Percentiles rank a stretch among this genome's conserved stretches.
Conservation (phyloP, 1,140 invertebrate genomes). For the Drosophila athabasca region DNA sequence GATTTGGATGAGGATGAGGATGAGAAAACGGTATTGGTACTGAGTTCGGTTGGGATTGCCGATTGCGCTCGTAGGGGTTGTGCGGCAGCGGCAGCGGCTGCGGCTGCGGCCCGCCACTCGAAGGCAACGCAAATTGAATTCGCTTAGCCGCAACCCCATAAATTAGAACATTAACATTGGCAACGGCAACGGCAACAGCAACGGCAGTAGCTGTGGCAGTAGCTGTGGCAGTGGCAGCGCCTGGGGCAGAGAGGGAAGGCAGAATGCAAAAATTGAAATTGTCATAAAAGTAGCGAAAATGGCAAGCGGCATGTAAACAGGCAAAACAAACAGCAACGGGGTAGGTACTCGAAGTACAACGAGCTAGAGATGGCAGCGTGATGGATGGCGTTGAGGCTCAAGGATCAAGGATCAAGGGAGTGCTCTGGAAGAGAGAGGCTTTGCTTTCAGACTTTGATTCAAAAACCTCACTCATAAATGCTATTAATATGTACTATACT, state of each 20-base stretch:
- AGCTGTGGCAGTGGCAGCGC: not conserved
- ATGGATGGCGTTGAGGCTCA: not conserved
- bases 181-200: constrained; percentile 6
- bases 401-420: too few species aligned
- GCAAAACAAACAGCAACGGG: constrained; percentile 68
- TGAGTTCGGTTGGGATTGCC: not conserved
- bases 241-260: constrained; percentile 1
- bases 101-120: constrained; percentile 23
- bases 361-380: constrained; percentile 30
- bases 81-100: constrained; percentile 10
- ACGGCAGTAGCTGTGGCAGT: too few species aligned
- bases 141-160: constrained; percentile 79
- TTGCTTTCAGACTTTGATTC: too few species aligned
- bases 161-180: constrained; percentile 71
- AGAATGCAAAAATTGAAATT: constrained; percentile 51
- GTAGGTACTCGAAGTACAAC: constrained; percentile 12
- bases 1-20: not conserved
- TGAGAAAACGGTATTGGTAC: not conserved
- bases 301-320: constrained; percentile 71
- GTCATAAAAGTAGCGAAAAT: constrained; percentile 74
- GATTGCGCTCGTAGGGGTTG: constrained; percentile 18
- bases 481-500: too few species aligned
- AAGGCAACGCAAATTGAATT: constrained; percentile 72
- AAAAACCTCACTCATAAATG: too few species aligned
- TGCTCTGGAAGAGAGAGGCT: too few species aligned